Base-by-base conservation (phyloP, 53 echinoderm and acorn worm species). In the Echinometra lucunter region DNA sequence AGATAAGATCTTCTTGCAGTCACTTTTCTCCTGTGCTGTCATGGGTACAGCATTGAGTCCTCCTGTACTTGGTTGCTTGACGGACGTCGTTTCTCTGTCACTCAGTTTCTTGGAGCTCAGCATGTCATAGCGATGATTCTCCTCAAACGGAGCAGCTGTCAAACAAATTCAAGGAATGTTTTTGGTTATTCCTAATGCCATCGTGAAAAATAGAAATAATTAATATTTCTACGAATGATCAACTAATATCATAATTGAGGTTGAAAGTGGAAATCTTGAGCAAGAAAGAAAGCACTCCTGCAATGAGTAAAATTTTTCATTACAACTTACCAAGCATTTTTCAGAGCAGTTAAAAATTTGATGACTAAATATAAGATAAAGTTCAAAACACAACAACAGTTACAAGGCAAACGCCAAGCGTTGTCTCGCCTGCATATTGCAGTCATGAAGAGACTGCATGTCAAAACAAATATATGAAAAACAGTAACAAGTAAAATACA, bases 1-100 rank as follows among this genome's bases (percentile, higher is more conserved):
- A 72, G 99, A 96, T 47, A 99, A 95, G 74, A 89, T 74, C 95
- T 97, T 97, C 92, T 97, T 99, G 78, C 99, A 99, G 95, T 99
- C 99, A 38, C 95, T 78, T 82, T 98, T 99, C 95, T 99, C 98
- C 88, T 96, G 96, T 17, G 96, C 56, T 0, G 97, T 98, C 98
- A 99, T 99, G 30, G 99, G 99, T 49, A 99, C 96, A 27, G 99
- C 99, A 83, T 99, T 99, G 58, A 99, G 97, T 27, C 99, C 99
- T 12, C 97, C 97, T 87, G 98, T 98, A 44, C 96, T 96, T 53
- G 99, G 99, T 66, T 97, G 95, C 53, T 92, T 92, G 57, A 72
- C 92, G 1, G 98, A 96, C 28, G 81, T 47, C 19, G 88, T 92
- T 63, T 98, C 98, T 74, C 94, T 95, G n/a, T 98, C 96, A 34